Percentiles rank a stretch among this genome's conserved stretches.
Conservation (phyloP, 2,888 invertebrate genomes). For the Acleris sparsana region DNA sequence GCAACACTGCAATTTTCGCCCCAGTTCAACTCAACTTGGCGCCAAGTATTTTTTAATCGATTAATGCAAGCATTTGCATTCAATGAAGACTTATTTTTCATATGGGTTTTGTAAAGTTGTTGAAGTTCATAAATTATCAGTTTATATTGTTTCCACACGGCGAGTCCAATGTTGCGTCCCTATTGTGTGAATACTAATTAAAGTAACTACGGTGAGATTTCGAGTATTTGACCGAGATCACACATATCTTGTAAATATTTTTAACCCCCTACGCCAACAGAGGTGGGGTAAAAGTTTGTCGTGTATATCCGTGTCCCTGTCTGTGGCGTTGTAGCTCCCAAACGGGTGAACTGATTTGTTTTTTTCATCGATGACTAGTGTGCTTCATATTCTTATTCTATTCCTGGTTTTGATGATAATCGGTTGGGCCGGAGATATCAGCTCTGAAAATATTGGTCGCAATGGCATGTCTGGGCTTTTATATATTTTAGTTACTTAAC, state of each 20-base stretch:
- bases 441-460: too few species aligned
- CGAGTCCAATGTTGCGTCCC: slow-evolving; percentile 45
- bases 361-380: too few species aligned
- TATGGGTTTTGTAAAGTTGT: not conserved
- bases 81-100: not conserved
- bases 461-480: too few species aligned
- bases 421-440: too few species aligned
- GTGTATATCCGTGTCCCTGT: too few species aligned
- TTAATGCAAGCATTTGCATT: not conserved
- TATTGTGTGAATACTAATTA: slow-evolving; percentile 39
- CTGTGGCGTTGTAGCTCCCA: too few species aligned
- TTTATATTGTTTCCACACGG: slow-evolving; percentile 40
- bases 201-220: slow-evolving; percentile 49
- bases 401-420: too few species aligned
- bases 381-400: too few species aligned
- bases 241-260: slow-evolving; percentile 52
- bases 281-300: too few species aligned
- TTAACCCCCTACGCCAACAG: too few species aligned
- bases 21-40: slow-evolving; percentile 37
- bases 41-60: slow-evolving; percentile 38
- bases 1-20: slow-evolving; percentile 7
- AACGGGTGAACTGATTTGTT: too few species aligned
- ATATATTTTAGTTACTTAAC: too few species aligned
- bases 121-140: not conserved
- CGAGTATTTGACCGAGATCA: slow-evolving; percentile 69